phyloP scores from a whole-genome alignment of 2,797 vertebrate genomes.

The Falco biarmicus region DNA sequence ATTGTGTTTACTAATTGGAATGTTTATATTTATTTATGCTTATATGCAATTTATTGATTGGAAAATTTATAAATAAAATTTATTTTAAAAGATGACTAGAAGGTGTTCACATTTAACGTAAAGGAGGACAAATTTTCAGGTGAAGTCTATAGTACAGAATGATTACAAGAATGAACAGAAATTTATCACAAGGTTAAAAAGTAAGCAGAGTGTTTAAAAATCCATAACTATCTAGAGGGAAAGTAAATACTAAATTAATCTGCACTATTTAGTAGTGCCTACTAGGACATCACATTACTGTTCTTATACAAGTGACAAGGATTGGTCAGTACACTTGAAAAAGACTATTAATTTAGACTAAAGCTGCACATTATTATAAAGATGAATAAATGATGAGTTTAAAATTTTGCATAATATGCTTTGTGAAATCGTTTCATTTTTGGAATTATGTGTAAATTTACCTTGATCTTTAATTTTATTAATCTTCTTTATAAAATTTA shows the following conservation, averaged over 20 bases:
- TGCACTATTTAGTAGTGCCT: not conserved
- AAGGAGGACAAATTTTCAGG: not conserved
- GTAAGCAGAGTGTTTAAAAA: not conserved
- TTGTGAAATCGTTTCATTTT: not conserved
- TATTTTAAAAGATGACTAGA: not conserved
- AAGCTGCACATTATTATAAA: not conserved
- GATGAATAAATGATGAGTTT: not conserved
- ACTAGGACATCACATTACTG: not conserved
- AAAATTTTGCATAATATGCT: not conserved
- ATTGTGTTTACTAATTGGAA: not conserved
- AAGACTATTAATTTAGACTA: not conserved
- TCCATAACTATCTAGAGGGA: not conserved
- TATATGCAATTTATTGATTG: not conserved
- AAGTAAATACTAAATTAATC: not conserved
- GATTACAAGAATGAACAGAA: not conserved
- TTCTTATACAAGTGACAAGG: not conserved
- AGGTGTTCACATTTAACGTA: not conserved
- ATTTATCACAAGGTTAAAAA: not conserved
- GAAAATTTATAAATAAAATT: not conserved
- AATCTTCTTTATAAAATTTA: not conserved
- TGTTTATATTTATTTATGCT: not conserved
- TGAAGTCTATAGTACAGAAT: not conserved
- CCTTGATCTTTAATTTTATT: not conserved
- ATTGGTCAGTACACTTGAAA: not conserved
- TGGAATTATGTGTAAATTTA: not conserved